Percentiles rank a stretch among this genome's conserved stretches.
Conservation (phyloP, 2,113 vertebrate genomes). For the Murina feae region DNA sequence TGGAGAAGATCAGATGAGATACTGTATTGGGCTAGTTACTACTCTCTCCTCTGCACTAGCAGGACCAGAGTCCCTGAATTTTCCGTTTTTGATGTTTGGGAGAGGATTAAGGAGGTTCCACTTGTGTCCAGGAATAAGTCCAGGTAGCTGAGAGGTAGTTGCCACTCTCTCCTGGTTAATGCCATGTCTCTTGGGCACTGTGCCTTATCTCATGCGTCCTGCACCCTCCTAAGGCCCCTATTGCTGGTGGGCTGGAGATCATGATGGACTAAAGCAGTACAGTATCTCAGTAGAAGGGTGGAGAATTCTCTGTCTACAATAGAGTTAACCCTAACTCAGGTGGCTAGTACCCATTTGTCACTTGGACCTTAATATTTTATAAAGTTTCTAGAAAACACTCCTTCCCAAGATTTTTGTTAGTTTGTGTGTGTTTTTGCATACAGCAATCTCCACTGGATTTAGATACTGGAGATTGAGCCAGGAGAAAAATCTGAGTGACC, state of each 20-base stretch:
- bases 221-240: background rate
- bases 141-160: background rate
- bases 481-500: slow-evolving; percentile 10
- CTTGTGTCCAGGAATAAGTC: background rate
- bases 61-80: background rate
- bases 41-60: background rate
- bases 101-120: background rate
- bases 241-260: background rate
- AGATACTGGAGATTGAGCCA: background rate
- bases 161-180: background rate
- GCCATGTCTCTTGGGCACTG: background rate
- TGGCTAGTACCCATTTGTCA: background rate
- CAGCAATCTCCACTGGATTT: background rate
- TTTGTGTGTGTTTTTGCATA: slow-evolving; percentile 9
- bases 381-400: slow-evolving; percentile 26
- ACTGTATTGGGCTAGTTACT: background rate
- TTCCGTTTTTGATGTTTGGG: background rate
- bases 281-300: background rate
- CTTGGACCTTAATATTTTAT: slow-evolving; percentile 6
- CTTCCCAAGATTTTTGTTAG: background rate
- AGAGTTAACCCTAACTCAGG: background rate
- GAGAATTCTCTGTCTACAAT: background rate
- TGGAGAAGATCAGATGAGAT: background rate
- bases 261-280: background rate
- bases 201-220: background rate